Conservation (phyloP, 2,113 vertebrate species). For the Dascyllus trimaculatus region DNA sequence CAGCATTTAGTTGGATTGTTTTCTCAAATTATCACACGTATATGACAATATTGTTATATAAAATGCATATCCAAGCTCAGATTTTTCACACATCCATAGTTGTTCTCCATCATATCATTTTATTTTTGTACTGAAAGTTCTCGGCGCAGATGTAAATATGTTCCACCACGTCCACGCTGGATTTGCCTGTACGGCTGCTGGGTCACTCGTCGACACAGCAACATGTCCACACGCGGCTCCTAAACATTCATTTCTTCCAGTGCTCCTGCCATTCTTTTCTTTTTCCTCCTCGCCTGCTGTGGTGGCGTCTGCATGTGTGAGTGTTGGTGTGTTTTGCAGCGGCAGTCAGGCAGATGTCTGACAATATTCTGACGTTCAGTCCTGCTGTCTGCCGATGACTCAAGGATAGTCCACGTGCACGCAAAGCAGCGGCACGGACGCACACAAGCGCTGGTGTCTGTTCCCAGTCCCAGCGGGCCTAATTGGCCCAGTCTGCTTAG, state of each 20-base stretch:
- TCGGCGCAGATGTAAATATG: not conserved
- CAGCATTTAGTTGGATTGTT: no score
- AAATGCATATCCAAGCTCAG: not conserved
- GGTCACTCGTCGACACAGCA: constrained; percentile 22
- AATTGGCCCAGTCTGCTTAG: constrained; percentile 80
- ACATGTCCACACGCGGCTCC: constrained; percentile 4
- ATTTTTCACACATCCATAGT: constrained; percentile 1
- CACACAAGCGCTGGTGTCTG: constrained; percentile 34
- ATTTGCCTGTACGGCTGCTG: constrained; percentile 4
- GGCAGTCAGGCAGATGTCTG: constrained; percentile 68
- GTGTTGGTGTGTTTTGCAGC: constrained; percentile 27
- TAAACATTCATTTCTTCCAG: constrained; percentile 36
- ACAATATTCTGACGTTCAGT: constrained; percentile 72
- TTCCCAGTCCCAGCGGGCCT: constrained; percentile 70
- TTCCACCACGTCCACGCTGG: not conserved
- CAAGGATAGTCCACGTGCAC: constrained; percentile 46
- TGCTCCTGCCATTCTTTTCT: constrained; percentile 9
- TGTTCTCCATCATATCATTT: no score
- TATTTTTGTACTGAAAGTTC: not conserved
- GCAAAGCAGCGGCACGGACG: constrained; percentile 31
- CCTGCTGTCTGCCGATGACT: constrained; percentile 72
- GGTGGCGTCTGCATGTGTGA: constrained; percentile 7
- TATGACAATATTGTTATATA: not conserved
- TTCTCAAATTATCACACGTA: not conserved
- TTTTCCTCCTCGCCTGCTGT: constrained; percentile 24